Evolutionary conservation across 2,888 invertebrate species (phyloP), one percentile per base, ranked within the genome.

Genomic region (Cantharis lateralis): DNA sequence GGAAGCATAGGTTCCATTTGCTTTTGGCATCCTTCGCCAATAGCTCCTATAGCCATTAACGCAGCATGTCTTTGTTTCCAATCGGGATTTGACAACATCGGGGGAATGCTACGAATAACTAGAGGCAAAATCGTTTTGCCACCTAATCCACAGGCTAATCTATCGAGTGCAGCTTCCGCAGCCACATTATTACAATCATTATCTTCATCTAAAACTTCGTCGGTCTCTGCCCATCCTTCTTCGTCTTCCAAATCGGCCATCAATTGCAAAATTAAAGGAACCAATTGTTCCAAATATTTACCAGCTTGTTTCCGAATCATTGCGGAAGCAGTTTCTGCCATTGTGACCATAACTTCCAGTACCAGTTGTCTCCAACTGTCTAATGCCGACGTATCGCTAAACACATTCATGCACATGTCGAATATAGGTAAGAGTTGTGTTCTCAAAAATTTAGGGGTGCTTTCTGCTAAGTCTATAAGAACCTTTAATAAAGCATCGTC

Each of bases 11-110:
- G 91, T 88, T 98, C 98, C 99, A 99, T 99, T 88, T 98, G 97
- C 86, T 98, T 96, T 87, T 98, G 97, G 87, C 99, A 99, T 18
- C 99, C 99, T 90, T 99, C 99, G 4, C 99, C 99, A 77, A 98
- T 96, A 0, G 98, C 97, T 7, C 98, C 99, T 68, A 99, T 94
- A 0, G 99, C 99, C 98, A 99, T 99, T 61, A 99, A 91, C 2
- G 98, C 99, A 63, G 99, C 99, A 89, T 99, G 97, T n/a, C 96
- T 91, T 82, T 95, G 94, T 83, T 94, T 93, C 96, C 96, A 96
- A 85, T 96, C 94, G 11, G 92, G 90, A 81, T 93, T 94, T 68
- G 91, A 91, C 83, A 99, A 89, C 98, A 99, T 98, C 61, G 91
- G 91, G 0, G 98, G 96, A 80, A 99, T 93, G 70, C 92, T 92